Evolutionary conservation across 2,888 invertebrate genomes (phyloP).

Genomic region (Petrolisthes manimaculis): DNA sequence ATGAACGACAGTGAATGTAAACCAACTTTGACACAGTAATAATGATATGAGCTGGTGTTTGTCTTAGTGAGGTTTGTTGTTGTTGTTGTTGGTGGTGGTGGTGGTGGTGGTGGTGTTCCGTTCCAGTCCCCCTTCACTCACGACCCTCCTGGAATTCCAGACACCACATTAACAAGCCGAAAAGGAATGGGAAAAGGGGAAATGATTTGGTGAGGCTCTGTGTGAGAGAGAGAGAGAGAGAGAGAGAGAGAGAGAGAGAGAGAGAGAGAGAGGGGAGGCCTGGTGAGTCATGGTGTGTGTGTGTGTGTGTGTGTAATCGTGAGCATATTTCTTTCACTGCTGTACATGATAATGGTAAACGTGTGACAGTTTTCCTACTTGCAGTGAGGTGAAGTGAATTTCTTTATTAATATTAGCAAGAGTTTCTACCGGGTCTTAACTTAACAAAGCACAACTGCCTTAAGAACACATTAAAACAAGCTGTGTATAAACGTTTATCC

Average conservation of each 20-base stretch:
- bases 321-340: background rate
- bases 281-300: too few species aligned
- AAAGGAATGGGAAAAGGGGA: slow-evolving; percentile 59
- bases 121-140: background rate
- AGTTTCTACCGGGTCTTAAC: too few species aligned
- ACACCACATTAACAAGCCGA: slow-evolving; percentile 56
- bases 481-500: too few species aligned
- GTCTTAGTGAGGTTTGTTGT: background rate
- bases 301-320: background rate
- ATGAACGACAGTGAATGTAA: too few species aligned
- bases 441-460: too few species aligned
- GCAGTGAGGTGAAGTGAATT: too few species aligned
- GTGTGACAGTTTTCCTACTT: too few species aligned
- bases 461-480: too few species aligned
- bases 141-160: slow-evolving; percentile 48
- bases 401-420: too few species aligned
- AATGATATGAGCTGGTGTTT: background rate
- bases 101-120: background rate
- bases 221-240: slow-evolving; percentile 3
- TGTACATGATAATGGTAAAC: background rate
- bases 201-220: slow-evolving; percentile 48
- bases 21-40: too few species aligned
- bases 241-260: slow-evolving; percentile 2
- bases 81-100: background rate
- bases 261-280: background rate